phyloP scores from a whole-genome alignment of 2,797 vertebrate species.

The Karalla daura region DNA sequence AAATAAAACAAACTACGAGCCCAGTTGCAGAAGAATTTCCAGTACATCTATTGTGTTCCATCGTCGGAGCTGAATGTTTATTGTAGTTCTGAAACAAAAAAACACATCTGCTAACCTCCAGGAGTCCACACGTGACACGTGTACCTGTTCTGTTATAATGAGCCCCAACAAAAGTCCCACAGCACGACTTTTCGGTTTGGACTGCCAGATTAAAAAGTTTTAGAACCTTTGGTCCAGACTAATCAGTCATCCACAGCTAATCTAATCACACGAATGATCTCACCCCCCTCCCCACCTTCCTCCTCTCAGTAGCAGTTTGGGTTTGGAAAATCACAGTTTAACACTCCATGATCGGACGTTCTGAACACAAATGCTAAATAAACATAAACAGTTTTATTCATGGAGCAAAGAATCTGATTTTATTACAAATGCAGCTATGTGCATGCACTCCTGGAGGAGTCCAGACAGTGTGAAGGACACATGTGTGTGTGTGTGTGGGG shows the following conservation, averaged over 20 bases:
- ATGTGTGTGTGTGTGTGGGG: too few relatives aligned
- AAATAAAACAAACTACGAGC: conserved; percentile 24
- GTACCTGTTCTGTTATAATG: conserved; percentile 56
- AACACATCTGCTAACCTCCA: conserved; percentile 4
- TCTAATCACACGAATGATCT: conserved; percentile 73
- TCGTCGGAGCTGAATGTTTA: conserved; percentile 13
- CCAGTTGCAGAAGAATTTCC: conserved; percentile 9
- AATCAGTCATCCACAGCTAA: conserved; percentile 67
- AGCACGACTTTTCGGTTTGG: conserved; percentile 63
- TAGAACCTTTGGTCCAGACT: conserved; percentile 73
- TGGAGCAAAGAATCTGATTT: background rate
- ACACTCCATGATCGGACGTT: conserved; percentile 9
- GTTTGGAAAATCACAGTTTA: conserved; percentile 33
- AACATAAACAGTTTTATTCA: background rate
- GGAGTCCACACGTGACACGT: conserved; percentile 34
- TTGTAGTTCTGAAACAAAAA: conserved; percentile 20
- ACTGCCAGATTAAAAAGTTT: conserved; percentile 73
- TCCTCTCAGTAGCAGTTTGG: conserved; percentile 33
- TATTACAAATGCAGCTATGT: background rate
- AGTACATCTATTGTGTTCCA: conserved; percentile 7
- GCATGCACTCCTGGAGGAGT: conserved; percentile 12
- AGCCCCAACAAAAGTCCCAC: conserved; percentile 38
- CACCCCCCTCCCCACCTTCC: too few relatives aligned
- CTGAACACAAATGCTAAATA: background rate
- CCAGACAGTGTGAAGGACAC: conserved; percentile 62